phyloP scores from a whole-genome alignment of 92 coral and sea anemone species.

The Parazoanthus swiftii region DNA sequence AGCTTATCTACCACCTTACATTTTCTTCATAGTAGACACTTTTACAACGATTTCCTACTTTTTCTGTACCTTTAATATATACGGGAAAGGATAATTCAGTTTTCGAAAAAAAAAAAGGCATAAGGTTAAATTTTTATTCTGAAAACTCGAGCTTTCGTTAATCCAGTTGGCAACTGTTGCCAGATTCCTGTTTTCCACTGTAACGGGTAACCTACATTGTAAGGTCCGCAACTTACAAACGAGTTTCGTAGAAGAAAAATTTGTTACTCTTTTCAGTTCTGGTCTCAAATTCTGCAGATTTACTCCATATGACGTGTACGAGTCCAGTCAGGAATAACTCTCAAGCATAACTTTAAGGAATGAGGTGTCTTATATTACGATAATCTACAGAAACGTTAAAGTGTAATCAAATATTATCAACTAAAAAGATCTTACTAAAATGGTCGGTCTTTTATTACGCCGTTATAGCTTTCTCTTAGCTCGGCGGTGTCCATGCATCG shows the following conservation, averaged over 20 bases:
- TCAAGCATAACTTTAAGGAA: background rate
- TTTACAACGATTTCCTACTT: no score
- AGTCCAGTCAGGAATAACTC: background rate
- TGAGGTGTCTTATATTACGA: background rate
- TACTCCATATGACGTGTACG: no score
- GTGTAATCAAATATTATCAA: background rate
- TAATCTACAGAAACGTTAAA: background rate
- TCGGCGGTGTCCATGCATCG: conserved; percentile 5
- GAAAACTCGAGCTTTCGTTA: background rate
- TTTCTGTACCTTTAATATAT: no score
- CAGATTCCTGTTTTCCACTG: background rate
- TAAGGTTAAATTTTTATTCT: no score
- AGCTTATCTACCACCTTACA: background rate
- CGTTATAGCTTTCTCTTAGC: background rate
- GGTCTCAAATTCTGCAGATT: no score
- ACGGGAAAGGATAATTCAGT: background rate
- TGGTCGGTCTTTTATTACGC: background rate
- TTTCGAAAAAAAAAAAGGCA: no score
- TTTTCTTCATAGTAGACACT: no score
- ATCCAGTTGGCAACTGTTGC: background rate
- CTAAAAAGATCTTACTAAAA: background rate
- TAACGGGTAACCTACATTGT: background rate
- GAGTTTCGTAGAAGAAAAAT: background rate
- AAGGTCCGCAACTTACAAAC: background rate
- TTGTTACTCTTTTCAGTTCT: no score